Percentiles rank a stretch among this genome's conserved stretches.
phyloP scores from a whole-genome alignment of 2,113 vertebrate genomes.

The Promerops cafer region DNA sequence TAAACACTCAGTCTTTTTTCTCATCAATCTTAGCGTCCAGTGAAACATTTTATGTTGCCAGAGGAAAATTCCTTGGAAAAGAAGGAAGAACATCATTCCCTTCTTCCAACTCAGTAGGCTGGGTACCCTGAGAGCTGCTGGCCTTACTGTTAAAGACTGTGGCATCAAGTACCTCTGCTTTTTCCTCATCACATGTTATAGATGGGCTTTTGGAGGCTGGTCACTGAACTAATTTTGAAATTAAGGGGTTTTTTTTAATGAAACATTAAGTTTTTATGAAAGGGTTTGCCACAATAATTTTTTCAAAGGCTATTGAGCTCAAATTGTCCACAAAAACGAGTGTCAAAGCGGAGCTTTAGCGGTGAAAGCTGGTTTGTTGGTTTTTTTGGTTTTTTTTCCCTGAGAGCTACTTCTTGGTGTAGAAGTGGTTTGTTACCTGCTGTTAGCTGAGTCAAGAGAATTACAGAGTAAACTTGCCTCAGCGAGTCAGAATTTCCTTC shows the following conservation, averaged over 20 bases:
- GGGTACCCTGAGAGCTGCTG: not conserved
- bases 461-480: not conserved
- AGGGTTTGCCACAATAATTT: not conserved
- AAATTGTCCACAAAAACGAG: not conserved
- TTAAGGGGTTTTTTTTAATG: not conserved
- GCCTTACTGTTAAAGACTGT: not conserved
- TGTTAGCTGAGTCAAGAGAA: not conserved
- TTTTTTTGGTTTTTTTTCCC: not conserved
- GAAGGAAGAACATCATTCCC: not conserved
- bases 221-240: not conserved
- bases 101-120: not conserved
- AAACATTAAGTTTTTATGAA: not conserved
- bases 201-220: not conserved
- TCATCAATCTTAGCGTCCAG: slow-evolving; percentile 59
- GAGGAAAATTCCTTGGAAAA: slow-evolving; percentile 71
- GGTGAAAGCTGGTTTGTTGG: not conserved
- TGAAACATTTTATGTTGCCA: slow-evolving; percentile 59
- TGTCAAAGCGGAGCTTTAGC: not conserved
- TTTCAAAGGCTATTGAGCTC: not conserved
- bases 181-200: not conserved
- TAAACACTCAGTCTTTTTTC: slow-evolving; percentile 27
- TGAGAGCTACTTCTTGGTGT: not conserved
- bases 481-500: not conserved
- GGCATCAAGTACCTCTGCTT: not conserved
- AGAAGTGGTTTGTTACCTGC: not conserved